These are phyloP conservation scores for Chlorospingus semifuscus DNA, from an alignment of 2,797 vertebrate species.

Conservation along the genomic window DNA sequence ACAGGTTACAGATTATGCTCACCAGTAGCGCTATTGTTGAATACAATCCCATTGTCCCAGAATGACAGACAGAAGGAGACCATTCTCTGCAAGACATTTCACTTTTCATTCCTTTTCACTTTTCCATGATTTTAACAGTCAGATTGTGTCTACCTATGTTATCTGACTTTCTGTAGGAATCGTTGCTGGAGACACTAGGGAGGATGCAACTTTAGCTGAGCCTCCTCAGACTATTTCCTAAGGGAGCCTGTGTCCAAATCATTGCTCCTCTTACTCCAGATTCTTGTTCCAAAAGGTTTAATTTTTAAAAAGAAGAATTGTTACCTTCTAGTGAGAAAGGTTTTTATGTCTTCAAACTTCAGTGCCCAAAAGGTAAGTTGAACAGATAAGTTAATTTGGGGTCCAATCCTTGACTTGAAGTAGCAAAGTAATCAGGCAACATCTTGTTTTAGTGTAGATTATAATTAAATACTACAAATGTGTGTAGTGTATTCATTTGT, in stretches of 20 bases:
- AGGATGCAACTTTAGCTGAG: neutral
- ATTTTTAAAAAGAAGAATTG: neutral
- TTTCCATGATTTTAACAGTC: neutral
- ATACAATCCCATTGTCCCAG: neutral
- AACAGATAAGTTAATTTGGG: neutral
- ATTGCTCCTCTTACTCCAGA: neutral
- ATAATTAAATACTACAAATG: neutral
- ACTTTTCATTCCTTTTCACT: neutral
- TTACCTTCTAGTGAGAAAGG: neutral
- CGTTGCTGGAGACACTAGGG: neutral
- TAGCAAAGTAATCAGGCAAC: neutral
- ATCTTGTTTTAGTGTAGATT: neutral
- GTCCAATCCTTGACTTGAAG: neutral
- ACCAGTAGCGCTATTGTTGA: neutral
- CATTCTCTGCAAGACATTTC: neutral
- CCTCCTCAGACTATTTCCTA: neutral
- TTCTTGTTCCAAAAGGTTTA: neutral
- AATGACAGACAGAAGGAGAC: neutral
- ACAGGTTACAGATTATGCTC: neutral
- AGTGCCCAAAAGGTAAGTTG: neutral
- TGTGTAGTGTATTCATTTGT: too few species aligned
- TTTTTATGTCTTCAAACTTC: neutral
- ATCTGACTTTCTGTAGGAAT: neutral
- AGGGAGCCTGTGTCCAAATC: rapidly evolving
- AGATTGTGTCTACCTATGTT: neutral